Evolutionary conservation across 2,113 vertebrate species (phyloP).

Genomic region (Mesitornis unicolor): DNA sequence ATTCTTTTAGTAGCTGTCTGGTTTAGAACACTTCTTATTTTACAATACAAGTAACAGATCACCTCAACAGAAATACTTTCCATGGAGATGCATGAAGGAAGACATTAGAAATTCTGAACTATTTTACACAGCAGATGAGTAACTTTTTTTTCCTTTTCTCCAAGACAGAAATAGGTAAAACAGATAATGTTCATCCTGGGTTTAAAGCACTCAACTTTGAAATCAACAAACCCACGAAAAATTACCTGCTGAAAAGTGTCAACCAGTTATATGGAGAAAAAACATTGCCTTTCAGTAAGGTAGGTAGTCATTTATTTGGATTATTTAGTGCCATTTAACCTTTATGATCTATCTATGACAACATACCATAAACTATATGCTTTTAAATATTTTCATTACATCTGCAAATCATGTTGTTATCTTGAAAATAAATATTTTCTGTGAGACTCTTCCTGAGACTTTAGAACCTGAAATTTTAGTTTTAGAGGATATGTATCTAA

Average conservation of each 20-base stretch:
- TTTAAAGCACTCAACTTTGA: slow-evolving; percentile 66
- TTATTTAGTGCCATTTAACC: neutral
- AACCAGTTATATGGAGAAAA: slow-evolving; percentile 69
- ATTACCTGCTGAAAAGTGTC: slow-evolving; percentile 64
- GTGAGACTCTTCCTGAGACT: neutral
- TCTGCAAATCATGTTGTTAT: neutral
- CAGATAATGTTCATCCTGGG: neutral
- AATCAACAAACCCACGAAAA: slow-evolving; percentile 59
- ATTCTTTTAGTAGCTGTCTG: neutral
- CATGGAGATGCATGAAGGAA: neutral
- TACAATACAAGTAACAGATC: neutral
- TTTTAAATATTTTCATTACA: neutral
- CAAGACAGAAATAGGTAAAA: slow-evolving; percentile 31
- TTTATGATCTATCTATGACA: neutral
- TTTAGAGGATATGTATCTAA: neutral
- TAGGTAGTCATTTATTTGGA: slow-evolving; percentile 10
- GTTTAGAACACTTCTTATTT: neutral
- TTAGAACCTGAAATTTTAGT: neutral
- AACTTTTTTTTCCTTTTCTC: neutral
- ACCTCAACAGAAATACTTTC: neutral
- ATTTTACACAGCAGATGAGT: neutral
- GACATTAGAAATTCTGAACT: neutral
- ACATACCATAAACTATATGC: neutral
- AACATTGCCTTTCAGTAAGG: slow-evolving; percentile 50
- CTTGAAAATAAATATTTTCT: neutral